A percentile compares a stretch with the other conserved stretches of the same genome.
Conservation (phyloP, 2,888 invertebrate species). For the Aquatica leii region DNA sequence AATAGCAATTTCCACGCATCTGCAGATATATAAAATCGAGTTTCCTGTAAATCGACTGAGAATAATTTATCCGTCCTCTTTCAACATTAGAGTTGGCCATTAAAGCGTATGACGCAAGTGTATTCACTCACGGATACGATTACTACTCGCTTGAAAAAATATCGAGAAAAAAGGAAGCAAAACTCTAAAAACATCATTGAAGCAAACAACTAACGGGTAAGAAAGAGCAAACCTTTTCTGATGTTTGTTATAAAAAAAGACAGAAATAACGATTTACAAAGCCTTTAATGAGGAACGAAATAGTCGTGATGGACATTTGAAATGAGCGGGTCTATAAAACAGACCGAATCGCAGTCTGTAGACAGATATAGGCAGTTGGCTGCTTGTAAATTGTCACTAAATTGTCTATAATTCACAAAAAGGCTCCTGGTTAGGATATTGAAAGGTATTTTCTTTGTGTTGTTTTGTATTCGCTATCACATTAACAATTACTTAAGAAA, state of each 20-base stretch:
- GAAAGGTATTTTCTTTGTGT: conserved; percentile 35
- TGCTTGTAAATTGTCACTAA: conserved; percentile 57
- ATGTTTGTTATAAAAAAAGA: conserved; percentile 39
- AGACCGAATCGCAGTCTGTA: conserved; percentile 50
- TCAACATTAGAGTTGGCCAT: conserved; percentile 25
- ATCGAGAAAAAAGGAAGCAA: conserved; percentile 44
- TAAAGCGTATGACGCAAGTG: conserved; percentile 29
- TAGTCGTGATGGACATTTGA: conserved; percentile 73
- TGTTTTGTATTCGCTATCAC: conserved; percentile 26
- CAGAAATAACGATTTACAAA: conserved; percentile 63
- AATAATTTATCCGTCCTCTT: conserved; percentile 41
- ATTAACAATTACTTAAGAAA: too few relatives aligned
- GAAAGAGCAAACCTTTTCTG: conserved; percentile 21
- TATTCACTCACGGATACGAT: conserved; percentile 38
- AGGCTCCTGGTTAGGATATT: conserved; percentile 37
- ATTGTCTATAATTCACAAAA: conserved; percentile 45
- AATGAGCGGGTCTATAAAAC: conserved; percentile 62
- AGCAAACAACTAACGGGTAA: conserved; percentile 36
- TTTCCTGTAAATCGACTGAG: conserved; percentile 45
- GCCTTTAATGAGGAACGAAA: conserved; percentile 71
- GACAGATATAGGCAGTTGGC: conserved; percentile 57
- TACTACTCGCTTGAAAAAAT: conserved; percentile 48
- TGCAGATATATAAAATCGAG: conserved; percentile 39
- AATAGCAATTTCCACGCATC: conserved; percentile 53
- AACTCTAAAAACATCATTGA: conserved; percentile 42